phyloP scores from a whole-genome alignment of 2,113 vertebrate genomes.

The Calyptomena viridis region DNA sequence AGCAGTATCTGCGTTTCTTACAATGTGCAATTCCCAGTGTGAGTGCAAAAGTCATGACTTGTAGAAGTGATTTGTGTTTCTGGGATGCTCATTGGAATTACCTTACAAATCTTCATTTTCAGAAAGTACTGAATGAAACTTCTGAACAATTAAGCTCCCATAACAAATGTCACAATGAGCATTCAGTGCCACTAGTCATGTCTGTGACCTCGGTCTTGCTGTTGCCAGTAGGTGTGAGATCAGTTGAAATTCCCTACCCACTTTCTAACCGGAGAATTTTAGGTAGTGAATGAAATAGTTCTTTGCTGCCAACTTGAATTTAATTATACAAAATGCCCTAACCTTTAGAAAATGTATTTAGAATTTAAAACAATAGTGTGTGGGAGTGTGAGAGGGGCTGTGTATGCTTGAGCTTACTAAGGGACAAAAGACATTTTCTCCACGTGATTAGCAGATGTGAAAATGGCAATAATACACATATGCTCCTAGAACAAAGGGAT shows the following conservation, averaged over 20 bases:
- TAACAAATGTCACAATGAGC: background rate
- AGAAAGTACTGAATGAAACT: background rate
- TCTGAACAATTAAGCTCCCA: conserved; percentile 4
- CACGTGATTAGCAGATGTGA: conserved; percentile 22
- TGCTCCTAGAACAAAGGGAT: background rate
- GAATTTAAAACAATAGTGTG: background rate
- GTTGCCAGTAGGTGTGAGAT: background rate
- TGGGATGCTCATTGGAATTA: background rate
- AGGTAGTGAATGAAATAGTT: background rate
- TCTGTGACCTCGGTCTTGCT: background rate
- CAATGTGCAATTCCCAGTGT: background rate
- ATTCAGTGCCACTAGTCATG: background rate
- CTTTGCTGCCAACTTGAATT: background rate
- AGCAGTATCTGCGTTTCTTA: background rate
- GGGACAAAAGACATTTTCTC: background rate
- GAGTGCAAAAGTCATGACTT: background rate
- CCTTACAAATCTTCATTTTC: background rate
- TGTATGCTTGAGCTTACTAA: background rate
- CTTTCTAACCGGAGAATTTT: background rate
- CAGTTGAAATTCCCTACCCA: background rate
- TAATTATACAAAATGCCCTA: background rate
- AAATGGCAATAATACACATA: background rate
- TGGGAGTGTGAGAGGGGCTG: background rate
- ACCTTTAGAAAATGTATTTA: conserved; percentile 22
- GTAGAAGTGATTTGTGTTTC: conserved; percentile 20